Evolutionary conservation across 92 coral and sea anemone genomes (phyloP).

Genomic region (Actinostola sp.): DNA sequence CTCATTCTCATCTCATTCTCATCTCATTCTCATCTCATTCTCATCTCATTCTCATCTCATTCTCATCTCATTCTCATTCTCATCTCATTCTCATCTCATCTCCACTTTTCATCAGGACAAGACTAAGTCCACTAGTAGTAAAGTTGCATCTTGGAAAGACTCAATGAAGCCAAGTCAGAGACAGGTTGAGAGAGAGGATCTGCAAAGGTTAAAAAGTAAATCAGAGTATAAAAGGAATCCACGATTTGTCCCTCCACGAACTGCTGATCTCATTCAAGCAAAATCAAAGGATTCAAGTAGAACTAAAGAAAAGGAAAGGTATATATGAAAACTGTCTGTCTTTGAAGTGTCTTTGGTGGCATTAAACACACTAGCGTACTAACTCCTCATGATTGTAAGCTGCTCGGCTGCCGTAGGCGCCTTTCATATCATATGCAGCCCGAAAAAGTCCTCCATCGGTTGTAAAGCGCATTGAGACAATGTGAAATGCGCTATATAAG

Average conservation of each 20-base stretch:
- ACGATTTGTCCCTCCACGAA: conserved; percentile 91
- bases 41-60: too few relatives aligned
- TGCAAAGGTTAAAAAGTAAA: conserved; percentile 79
- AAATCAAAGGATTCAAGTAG: conserved; percentile 31
- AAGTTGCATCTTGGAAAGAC: conserved; percentile 79
- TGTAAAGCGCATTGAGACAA: too few relatives aligned
- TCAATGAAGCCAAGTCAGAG: conserved; percentile 94
- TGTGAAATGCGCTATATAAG: too few relatives aligned
- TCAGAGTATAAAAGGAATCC: conserved; percentile 96
- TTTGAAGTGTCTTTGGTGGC: neutral
- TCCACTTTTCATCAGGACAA: conserved; percentile 41
- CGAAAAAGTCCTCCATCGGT: too few relatives aligned
- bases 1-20: too few relatives aligned
- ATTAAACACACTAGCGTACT: too few relatives aligned
- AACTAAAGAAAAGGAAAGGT: conserved; percentile 29
- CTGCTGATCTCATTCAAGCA: conserved; percentile 70
- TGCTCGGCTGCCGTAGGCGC: too few relatives aligned
- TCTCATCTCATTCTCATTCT: too few relatives aligned
- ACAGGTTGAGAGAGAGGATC: conserved; percentile 80
- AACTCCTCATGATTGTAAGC: too few relatives aligned
- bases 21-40: too few relatives aligned
- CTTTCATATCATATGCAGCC: too few relatives aligned
- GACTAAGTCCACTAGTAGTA: conserved; percentile 44
- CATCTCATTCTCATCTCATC: too few relatives aligned
- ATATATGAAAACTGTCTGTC: neutral